Evolutionary conservation across 1,140 invertebrate genomes (phyloP), one percentile per base, ranked within the genome.

Genomic region (Micrasema minimum): DNA sequence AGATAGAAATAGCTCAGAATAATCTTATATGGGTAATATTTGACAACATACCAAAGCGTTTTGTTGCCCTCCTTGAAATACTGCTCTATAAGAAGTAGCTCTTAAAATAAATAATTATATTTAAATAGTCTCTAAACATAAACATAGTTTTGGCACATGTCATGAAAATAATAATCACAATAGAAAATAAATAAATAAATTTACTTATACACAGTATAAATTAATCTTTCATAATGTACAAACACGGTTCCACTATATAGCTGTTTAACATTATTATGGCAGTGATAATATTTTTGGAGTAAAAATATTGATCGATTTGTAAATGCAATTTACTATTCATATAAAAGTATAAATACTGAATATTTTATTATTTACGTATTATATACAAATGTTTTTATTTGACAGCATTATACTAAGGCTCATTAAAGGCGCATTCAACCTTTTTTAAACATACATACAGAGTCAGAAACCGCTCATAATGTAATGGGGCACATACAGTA

Each of bases 71-170:
- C 26, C 26, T 31, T 31, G 26, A 31, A 31, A 31, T 31, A 31
- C 26, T 31, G 26, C 26, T 4, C 3, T 68, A 68, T n/a, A 37
- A 51, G 37, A 66, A 22, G 35, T 50, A 61, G 23, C 38, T 20
- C 26, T 68, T 68, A 51, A 38, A 51, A 37, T 35, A 55, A 68
- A 37, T 37, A 55, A 68, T 53, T 55, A 67, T 55, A 4, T 31
- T 31, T 4, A 51, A 55, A 57, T 55, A 55, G 2, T 55, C 7
- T 35, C 57, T 51, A 66, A 67, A 67, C 18, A 37, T 59, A 67
- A n/a, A 72, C 45, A 57, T 70, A 22, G 35, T 70, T 74, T 74
- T 74, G 72, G 72, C 72, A 74, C 72, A 62, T 72, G 66, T 74
- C 62, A 69, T 74, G 72, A 70, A 70, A 72, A 59, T 59, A 71